Evolutionary conservation across 2,113 vertebrate genomes (phyloP).

Genomic region (Alouatta palliata): DNA sequence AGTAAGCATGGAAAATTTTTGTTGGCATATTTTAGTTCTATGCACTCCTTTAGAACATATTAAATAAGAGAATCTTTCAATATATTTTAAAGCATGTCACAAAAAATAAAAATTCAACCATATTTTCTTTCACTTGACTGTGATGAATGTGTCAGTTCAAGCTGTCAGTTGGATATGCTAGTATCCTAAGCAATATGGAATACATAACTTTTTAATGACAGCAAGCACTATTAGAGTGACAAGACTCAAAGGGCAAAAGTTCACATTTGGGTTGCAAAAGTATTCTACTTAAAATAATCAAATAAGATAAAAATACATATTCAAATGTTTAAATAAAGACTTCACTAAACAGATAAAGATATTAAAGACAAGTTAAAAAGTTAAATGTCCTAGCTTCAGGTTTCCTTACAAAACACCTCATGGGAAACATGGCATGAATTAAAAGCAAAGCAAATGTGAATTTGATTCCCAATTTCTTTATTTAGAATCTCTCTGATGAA

Average conservation of each 20-base stretch:
- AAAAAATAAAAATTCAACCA: conserved; percentile 35
- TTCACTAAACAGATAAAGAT: not conserved
- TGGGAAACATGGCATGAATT: not conserved
- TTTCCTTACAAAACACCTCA: not conserved
- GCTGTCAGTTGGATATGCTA: not conserved
- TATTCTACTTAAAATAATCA: conserved; percentile 9
- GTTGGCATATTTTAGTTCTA: not conserved
- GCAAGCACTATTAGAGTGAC: not conserved
- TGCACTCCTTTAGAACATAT: not conserved
- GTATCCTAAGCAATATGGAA: not conserved
- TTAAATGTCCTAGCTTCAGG: not conserved
- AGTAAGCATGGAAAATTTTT: not conserved
- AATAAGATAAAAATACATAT: not conserved
- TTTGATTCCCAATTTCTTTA: conserved; percentile 28
- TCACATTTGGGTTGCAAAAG: not conserved
- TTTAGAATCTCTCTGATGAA: not conserved
- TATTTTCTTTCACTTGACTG: not conserved
- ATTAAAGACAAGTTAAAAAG: not conserved
- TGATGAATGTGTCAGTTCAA: not conserved
- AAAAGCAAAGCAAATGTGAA: not conserved
- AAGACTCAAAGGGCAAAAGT: not conserved
- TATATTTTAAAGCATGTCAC: conserved; percentile 23
- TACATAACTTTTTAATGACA: not conserved
- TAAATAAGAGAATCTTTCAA: not conserved
- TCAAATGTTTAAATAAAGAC: not conserved